Conservation (phyloP, 2,888 invertebrate genomes). For the Brachyopa scutellaris region DNA sequence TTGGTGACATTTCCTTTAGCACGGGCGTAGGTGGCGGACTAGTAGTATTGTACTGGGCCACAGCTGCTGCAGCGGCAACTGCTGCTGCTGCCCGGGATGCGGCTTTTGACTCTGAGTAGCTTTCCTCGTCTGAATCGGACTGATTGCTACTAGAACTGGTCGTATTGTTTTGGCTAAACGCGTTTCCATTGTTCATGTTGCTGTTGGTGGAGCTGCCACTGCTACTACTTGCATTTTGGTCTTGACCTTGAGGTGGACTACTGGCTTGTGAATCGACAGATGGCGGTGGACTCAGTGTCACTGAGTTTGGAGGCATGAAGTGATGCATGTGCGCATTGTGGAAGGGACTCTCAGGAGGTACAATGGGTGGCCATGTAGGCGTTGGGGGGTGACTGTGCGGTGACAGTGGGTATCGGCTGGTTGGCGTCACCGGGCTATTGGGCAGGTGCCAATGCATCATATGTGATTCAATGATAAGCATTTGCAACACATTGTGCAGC, state of each 20-base stretch:
- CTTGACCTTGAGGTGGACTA: conserved; percentile 91
- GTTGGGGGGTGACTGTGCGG: conserved; percentile 92
- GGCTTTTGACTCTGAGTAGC: conserved; percentile 78
- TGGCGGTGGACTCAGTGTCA: conserved; percentile 94
- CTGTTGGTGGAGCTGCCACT: conserved; percentile 46
- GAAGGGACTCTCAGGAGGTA: conserved; percentile 82
- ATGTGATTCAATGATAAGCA: conserved; percentile 91
- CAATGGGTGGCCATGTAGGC: conserved; percentile 86
- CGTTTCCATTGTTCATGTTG: conserved; percentile 66
- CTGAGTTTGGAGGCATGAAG: conserved; percentile 91
- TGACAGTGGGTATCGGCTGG: conserved; percentile 90
- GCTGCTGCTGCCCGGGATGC: conserved; percentile 68
- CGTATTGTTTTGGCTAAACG: conserved; percentile 76
- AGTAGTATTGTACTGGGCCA: conserved; percentile 80
- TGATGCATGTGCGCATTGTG: conserved; percentile 86
- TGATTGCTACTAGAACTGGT: conserved; percentile 88
- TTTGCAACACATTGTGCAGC: conserved; percentile 94
- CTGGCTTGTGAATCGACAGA: conserved; percentile 94
- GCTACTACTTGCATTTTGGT: conserved; percentile 76
- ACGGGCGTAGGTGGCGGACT: conserved; percentile 85
- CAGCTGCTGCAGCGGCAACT: conserved; percentile 78
- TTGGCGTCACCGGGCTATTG: conserved; percentile 91
- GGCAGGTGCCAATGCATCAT: conserved; percentile 90
- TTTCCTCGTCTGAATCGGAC: conserved; percentile 92
- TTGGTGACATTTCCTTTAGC: conserved; percentile 83